Evolutionary conservation across 2,113 vertebrate species (phyloP).

Genomic region (Periophthalmus modestus): DNA sequence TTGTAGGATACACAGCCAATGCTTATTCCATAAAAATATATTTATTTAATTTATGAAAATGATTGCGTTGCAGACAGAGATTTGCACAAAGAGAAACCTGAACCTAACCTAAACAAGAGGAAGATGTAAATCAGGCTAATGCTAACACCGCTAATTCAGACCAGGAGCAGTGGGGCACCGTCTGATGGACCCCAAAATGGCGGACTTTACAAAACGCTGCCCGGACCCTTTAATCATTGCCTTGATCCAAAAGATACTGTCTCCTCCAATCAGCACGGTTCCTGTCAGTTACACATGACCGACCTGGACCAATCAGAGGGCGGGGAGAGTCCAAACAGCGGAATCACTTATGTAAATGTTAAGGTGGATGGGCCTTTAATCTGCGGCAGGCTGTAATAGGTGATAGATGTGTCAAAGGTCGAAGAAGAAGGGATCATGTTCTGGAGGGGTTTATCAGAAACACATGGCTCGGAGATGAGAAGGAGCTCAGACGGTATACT

Average conservation of each 20-base stretch:
- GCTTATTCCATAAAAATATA: no score
- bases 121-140: constrained; percentile 83
- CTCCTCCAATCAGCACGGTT: constrained; percentile 77
- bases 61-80: constrained; percentile 29
- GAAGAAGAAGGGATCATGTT: constrained; percentile 61
- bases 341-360: constrained; percentile 67
- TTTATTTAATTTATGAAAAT: no score
- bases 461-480: constrained; percentile 54
- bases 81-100: constrained; percentile 36
- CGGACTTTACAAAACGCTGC: constrained; percentile 69
- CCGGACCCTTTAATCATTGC: constrained; percentile 77
- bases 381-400: constrained; percentile 60
- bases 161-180: constrained; percentile 71
- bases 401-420: constrained; percentile 72
- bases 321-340: constrained; percentile 48
- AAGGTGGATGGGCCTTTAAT: constrained; percentile 72
- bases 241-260: constrained; percentile 71
- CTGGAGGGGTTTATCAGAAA: constrained; percentile 66
- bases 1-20: no score
- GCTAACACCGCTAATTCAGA: constrained; percentile 77
- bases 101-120: constrained; percentile 77
- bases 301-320: constrained; percentile 68
- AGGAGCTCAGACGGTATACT: constrained; percentile 13
- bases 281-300: constrained; percentile 79
- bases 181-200: constrained; percentile 51